Percentiles rank a stretch among this genome's conserved stretches.
Conservation (phyloP, 2,888 invertebrate species). For the Lordiphosa fenestrarum region DNA sequence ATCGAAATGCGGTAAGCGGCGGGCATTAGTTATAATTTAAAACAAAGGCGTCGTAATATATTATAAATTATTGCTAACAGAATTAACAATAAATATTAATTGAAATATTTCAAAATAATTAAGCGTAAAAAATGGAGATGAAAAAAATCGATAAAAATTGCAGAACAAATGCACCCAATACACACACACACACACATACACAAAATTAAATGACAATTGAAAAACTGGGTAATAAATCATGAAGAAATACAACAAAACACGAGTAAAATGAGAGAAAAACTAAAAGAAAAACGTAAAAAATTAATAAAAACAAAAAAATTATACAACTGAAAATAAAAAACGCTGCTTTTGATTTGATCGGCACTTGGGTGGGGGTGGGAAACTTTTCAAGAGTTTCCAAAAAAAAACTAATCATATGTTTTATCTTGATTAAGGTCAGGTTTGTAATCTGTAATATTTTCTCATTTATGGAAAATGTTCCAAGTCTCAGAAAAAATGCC, state of each 20-base stretch:
- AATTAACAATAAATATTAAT: slow-evolving; percentile 39
- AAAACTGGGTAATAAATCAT: slow-evolving; percentile 49
- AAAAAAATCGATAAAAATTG: slow-evolving; percentile 17
- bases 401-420: too few species aligned
- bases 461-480: too few species aligned
- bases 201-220: slow-evolving; percentile 41
- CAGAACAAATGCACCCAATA: slow-evolving; percentile 20
- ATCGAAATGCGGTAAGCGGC: slow-evolving; percentile 42
- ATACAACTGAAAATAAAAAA: slow-evolving; percentile 24
- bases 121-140: slow-evolving; percentile 18
- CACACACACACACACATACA: slow-evolving; percentile 14
- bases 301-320: slow-evolving; percentile 39
- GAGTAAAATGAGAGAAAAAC: slow-evolving; percentile 23
- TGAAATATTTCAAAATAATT: slow-evolving; percentile 31
- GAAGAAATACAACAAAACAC: slow-evolving; percentile 31
- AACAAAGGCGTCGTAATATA: slow-evolving; percentile 33
- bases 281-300: slow-evolving; percentile 34
- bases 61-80: slow-evolving; percentile 36
- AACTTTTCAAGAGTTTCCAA: not conserved
- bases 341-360: slow-evolving; percentile 4
- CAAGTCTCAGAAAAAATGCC: too few species aligned
- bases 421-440: too few species aligned
- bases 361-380: not conserved
- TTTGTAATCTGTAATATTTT: too few species aligned
- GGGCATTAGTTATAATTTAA: slow-evolving; percentile 28